Conservation (phyloP, 1,140 invertebrate species). For the Drosophila melanica region DNA sequence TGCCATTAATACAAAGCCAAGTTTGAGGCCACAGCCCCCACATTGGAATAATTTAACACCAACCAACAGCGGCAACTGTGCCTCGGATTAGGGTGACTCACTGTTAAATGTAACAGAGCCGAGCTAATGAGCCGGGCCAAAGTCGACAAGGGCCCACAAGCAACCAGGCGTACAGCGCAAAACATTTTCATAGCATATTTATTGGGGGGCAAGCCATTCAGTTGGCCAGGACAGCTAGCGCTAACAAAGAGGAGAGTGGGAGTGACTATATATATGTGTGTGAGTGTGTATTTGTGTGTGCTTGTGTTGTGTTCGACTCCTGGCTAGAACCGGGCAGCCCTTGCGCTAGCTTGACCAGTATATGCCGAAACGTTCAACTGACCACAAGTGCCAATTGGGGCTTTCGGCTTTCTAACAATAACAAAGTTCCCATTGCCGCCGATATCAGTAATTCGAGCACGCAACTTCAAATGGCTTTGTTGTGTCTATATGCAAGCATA, state of each 20-base stretch:
- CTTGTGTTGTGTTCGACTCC: conserved; percentile 17
- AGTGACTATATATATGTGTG: conserved; percentile 17
- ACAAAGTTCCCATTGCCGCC: conserved; percentile 7
- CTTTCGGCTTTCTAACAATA: conserved; percentile 5
- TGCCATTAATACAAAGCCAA: conserved; percentile 62
- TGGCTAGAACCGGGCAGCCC: conserved; percentile 49
- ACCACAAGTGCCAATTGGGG: conserved; percentile 71
- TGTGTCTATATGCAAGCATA: conserved; percentile 35
- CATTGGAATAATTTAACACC: conserved; percentile 71
- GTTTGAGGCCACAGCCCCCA: conserved; percentile 44
- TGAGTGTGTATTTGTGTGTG: conserved; percentile 6
- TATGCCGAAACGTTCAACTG: conserved; percentile 77
- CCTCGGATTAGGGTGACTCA: conserved; percentile 64
- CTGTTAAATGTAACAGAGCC: conserved; percentile 3
- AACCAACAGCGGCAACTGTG: conserved; percentile 20
- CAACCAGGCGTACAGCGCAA: conserved; percentile 50
- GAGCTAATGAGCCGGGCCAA: conserved; percentile 15
- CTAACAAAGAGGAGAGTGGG: conserved; percentile 10
- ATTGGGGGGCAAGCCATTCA: conserved; percentile 56
- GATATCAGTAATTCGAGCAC: conserved; percentile 44
- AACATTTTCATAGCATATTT: conserved; percentile 73
- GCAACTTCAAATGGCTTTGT: conserved; percentile 60
- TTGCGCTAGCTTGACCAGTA: conserved; percentile 68
- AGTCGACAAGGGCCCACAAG: conserved; percentile 20
- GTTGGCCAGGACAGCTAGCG: conserved; percentile 12